Evolutionary conservation across 2,797 vertebrate genomes (phyloP).

Genomic region (Ispidina lecontei): DNA sequence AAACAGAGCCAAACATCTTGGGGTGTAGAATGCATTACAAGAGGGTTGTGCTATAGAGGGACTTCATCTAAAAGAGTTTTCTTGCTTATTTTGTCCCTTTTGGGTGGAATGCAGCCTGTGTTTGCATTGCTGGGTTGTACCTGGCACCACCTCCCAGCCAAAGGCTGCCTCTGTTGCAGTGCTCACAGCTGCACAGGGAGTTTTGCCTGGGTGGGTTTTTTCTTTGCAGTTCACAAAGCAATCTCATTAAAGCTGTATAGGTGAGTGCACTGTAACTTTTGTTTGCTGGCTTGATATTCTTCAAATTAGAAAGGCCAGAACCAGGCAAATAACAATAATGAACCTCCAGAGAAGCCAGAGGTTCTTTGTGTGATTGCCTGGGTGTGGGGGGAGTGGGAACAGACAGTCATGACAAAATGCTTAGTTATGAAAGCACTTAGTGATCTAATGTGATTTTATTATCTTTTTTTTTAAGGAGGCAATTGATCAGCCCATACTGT

Average conservation of each 20-base stretch:
- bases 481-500: slow-evolving; percentile 87
- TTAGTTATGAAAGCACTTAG: not conserved
- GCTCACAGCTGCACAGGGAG: not conserved
- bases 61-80: not conserved
- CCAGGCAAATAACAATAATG: not conserved
- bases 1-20: not conserved
- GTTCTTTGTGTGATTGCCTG: not conserved
- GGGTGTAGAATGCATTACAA: not conserved
- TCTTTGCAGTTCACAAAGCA: not conserved
- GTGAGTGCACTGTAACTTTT: not conserved
- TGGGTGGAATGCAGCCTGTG: not conserved
- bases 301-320: not conserved
- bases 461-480: slow-evolving; percentile 71
- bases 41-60: not conserved
- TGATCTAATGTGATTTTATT: not conserved
- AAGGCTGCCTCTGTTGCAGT: not conserved
- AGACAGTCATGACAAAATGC: not conserved
- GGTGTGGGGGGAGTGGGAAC: not conserved
- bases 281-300: not conserved
- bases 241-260: not conserved
- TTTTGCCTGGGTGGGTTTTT: not conserved
- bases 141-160: not conserved
- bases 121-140: not conserved
- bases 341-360: not conserved
- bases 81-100: not conserved